phyloP scores from a whole-genome alignment of 2,113 vertebrate species.

The Amphiprion ocellaris region DNA sequence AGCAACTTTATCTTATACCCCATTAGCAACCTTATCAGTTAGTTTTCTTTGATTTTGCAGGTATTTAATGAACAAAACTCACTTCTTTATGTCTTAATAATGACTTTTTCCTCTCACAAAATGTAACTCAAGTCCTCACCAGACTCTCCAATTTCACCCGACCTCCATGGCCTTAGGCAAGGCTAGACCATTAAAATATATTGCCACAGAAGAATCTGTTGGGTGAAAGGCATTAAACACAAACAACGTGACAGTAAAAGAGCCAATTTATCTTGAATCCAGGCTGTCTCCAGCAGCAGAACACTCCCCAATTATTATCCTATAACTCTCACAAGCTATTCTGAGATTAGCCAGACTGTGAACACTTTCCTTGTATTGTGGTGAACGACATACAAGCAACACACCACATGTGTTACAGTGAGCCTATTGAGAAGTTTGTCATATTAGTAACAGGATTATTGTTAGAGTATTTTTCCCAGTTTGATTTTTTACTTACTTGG shows the following conservation, averaged over 20 bases:
- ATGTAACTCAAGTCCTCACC: constrained; percentile 39
- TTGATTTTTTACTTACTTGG: not conserved
- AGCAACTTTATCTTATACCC: too few species aligned
- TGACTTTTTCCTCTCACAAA: constrained; percentile 14
- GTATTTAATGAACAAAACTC: not conserved
- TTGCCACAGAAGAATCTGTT: constrained; percentile 65
- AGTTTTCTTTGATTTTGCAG: constrained; percentile 3
- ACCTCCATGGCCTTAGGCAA: constrained; percentile 57
- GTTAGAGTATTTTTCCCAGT: not conserved
- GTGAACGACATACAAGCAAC: constrained; percentile 10
- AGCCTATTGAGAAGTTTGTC: not conserved
- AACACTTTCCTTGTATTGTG: constrained; percentile 16
- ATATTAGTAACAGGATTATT: not conserved
- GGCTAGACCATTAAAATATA: constrained; percentile 73
- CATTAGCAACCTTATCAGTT: not conserved
- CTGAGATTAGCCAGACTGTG: constrained; percentile 58
- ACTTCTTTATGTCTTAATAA: constrained; percentile 15
- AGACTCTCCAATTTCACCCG: constrained; percentile 54
- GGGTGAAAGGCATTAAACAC: constrained; percentile 71
- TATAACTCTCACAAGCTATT: constrained; percentile 42
- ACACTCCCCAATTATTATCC: constrained; percentile 56
- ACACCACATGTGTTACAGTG: not conserved
- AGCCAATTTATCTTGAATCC: constrained; percentile 69
- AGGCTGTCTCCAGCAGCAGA: constrained; percentile 42
- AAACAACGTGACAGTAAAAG: constrained; percentile 74